These are phyloP conservation scores for Volucella bombylans DNA, from an alignment of 2,888 invertebrate genomes.

Conservation along the genomic window DNA sequence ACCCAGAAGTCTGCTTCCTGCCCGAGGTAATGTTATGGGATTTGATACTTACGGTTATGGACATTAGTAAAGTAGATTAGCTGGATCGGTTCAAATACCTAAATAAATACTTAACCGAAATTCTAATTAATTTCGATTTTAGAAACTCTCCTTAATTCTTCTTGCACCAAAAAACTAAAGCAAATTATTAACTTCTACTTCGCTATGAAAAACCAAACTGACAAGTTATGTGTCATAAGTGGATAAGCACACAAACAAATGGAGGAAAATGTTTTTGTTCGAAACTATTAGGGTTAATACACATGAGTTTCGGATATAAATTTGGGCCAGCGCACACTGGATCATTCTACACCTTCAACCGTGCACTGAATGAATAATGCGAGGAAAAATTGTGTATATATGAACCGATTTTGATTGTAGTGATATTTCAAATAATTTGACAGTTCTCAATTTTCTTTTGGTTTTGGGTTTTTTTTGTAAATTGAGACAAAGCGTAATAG, in stretches of 20 bases:
- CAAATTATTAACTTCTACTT: slow-evolving; percentile 38
- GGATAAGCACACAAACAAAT: slow-evolving; percentile 31
- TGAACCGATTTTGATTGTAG: too few relatives aligned
- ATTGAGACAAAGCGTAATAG: too few relatives aligned
- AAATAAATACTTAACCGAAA: slow-evolving; percentile 22
- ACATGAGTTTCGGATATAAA: slow-evolving; percentile 6
- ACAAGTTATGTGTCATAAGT: slow-evolving; percentile 68
- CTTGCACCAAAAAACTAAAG: slow-evolving; percentile 19
- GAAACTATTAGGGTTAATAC: neutral
- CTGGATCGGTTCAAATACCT: slow-evolving; percentile 12
- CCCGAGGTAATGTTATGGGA: slow-evolving; percentile 49
- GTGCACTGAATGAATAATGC: too few relatives aligned
- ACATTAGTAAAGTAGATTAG: slow-evolving; percentile 79
- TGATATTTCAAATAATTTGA: too few relatives aligned
- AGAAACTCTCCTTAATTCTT: slow-evolving; percentile 45
- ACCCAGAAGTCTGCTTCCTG: slow-evolving; percentile 65
- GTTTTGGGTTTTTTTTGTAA: too few relatives aligned
- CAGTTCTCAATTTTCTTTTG: too few relatives aligned
- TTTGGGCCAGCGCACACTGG: too few relatives aligned
- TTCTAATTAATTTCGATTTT: slow-evolving; percentile 13
- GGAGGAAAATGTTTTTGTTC: slow-evolving; percentile 21
- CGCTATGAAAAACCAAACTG: slow-evolving; percentile 63
- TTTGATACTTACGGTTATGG: slow-evolving; percentile 81
- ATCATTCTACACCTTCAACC: too few relatives aligned
- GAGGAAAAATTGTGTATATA: too few relatives aligned